Conservation (phyloP, 2,888 invertebrate species). For the Tortricodes alternella region DNA sequence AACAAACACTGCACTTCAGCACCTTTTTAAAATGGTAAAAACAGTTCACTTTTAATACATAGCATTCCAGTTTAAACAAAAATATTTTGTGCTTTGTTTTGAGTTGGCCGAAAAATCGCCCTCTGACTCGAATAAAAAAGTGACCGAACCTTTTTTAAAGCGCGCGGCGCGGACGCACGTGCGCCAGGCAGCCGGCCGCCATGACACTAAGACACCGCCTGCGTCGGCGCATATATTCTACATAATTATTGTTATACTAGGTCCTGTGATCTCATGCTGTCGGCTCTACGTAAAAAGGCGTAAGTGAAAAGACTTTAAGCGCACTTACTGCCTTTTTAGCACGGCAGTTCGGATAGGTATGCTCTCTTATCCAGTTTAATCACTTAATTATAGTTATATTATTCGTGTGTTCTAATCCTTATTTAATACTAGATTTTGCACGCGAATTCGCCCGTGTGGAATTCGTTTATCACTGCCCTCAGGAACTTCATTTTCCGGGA, state of each 20-base stretch:
- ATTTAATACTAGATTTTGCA: too few relatives aligned
- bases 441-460: too few relatives aligned
- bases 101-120: background rate
- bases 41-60: background rate
- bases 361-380: too few relatives aligned
- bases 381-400: too few relatives aligned
- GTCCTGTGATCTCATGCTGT: conserved; percentile 46
- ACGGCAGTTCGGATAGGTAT: background rate
- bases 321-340: background rate
- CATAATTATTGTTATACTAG: conserved; percentile 68
- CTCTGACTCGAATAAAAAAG: background rate
- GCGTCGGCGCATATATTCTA: conserved; percentile 65
- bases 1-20: conserved; percentile 9
- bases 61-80: background rate
- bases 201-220: conserved; percentile 71
- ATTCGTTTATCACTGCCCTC: too few relatives aligned
- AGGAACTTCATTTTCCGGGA: too few relatives aligned
- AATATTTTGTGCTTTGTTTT: background rate
- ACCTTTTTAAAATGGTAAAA: background rate
- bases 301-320: too few relatives aligned
- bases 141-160: conserved; percentile 25
- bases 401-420: too few relatives aligned
- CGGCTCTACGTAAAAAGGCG: background rate
- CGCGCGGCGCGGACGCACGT: conserved; percentile 59
- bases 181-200: conserved; percentile 65